Evolutionary conservation across 2,113 vertebrate genomes (phyloP), one percentile per base, ranked within the genome.

Genomic region (Aptenodytes forsteri): DNA sequence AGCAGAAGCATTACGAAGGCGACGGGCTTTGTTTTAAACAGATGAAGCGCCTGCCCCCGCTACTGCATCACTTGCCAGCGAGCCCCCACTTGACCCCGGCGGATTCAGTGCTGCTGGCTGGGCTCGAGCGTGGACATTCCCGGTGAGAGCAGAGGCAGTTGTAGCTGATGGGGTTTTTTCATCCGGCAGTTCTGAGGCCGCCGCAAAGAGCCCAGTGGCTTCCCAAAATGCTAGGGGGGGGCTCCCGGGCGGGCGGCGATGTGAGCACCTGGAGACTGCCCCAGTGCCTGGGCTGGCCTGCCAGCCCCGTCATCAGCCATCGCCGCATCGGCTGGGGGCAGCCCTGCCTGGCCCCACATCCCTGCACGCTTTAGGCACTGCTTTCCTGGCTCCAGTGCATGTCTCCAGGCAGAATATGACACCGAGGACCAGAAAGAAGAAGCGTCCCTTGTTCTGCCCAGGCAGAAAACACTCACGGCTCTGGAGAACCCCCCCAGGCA

Each of bases 11-110:
- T 54, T 67, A 27, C 4, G 6, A 67, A 69, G 79, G 55, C 2
- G 7, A 13, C 4, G 44, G 47, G 59, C 30, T 82, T 72, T 23
- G 38, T 79, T 95, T 93, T 58, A 96, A 96, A 93, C 94, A 87
- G 97, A 95, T 91, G 93, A 96, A 96, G 88, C 21, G 15, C 87
- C 76, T n/a, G 55, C 52, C 36, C 32, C 73, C 36, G 13, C 62
- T 26, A n/a, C 52, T 15, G 11, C 76, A 49, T 62, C 50, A 11
- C 78, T 62, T 38, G 59, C 66, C 56, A 29, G 65, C 4, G 13
- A 75, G 62, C 17, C 91, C 61, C 17, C 3, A 56, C 66, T 72
- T 29, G 17, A 50, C 29, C 13, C n/a, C 4, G 8, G 38, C 10
- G 12, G 22, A 26, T 70, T 23, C 0, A 0, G 30, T 14, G 18